Conservation (phyloP, 2,888 invertebrate species). For the Cataglyphis rosenhaueri region DNA sequence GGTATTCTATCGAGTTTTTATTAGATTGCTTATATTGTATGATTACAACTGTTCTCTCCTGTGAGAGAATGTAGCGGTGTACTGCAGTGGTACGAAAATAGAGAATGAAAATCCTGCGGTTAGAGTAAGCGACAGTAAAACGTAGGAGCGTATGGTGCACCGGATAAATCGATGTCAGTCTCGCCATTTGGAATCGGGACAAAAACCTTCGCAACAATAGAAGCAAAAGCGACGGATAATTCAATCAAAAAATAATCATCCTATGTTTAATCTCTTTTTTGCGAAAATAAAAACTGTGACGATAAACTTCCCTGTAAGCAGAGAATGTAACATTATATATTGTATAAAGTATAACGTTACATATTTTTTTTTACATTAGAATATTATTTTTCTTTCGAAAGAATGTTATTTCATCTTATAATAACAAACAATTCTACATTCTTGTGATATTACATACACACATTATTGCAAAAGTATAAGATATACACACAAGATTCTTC, state of each 20-base stretch:
- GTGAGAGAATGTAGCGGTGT: slow-evolving; percentile 51
- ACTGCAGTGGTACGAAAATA: slow-evolving; percentile 75
- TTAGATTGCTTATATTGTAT: slow-evolving; percentile 53
- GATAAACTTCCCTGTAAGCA: neutral
- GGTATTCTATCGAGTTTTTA: slow-evolving; percentile 28
- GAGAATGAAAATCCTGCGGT: slow-evolving; percentile 76
- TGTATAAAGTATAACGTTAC: neutral
- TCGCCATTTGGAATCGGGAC: slow-evolving; percentile 54
- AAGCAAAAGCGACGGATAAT: slow-evolving; percentile 25
- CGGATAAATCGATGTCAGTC: slow-evolving; percentile 52
- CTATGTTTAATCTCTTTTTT: neutral
- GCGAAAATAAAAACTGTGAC: neutral
- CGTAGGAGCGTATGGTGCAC: slow-evolving; percentile 59
- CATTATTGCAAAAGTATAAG: neutral
- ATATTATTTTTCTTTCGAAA: neutral
- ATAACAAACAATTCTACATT: neutral
- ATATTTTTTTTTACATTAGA: too few relatives aligned
- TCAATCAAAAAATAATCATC: neutral
- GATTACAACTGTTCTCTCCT: slow-evolving; percentile 39
- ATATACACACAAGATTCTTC: neutral
- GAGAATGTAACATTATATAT: too few relatives aligned
- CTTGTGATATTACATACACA: neutral
- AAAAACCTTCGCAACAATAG: slow-evolving; percentile 49
- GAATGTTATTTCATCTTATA: neutral
- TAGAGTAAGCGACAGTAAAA: slow-evolving; percentile 78